Evolutionary conservation across 2,113 vertebrate genomes (phyloP), one percentile per base, ranked within the genome.

Genomic region (Lanius collurio): DNA sequence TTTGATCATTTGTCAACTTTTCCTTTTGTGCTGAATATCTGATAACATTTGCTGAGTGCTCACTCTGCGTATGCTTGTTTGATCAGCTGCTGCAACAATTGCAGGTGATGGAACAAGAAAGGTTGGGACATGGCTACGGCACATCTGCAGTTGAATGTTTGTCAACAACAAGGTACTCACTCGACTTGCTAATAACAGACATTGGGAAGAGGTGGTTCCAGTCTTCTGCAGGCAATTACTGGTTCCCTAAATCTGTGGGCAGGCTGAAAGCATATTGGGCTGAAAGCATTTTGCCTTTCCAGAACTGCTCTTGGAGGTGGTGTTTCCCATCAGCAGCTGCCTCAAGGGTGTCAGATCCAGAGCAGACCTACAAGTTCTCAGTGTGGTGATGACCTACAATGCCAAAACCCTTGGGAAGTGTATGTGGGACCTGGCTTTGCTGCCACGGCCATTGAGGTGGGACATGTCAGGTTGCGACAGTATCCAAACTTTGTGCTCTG

Each of bases 1-100:
- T 94, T 87, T 93, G 91, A 95, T 97, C 84, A 55, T 91, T 93
- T 89, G 87, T 96, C 89, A 92, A 52, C 89, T 92, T 86, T 70
- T 55, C 80, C 76, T 87, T 92, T 71, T 87, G 93, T 84, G 89
- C 53, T 49, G 83, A 86, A n/a, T 89, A 81, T 92, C 91, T 87
- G 94, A 78, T 70, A 39, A 76, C 2, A 1, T 87, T 89, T 55
- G 76, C 79, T n/a, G 83, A 74, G 55, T 20, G 30, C 89, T 83
- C 3, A 0, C 27, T 52, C 60, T 15, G 0, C 11, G 5, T 69
- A 17, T 28, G 69, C 69, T 65, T 20, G 0, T 95, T 78, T 87
- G 91, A 70, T 55, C 78, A 35, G 73, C 87, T 83, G 65, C 91
- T 82, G 74, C 86, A 95, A n/a, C 64, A 84, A 49, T 63, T 95